Evolutionary conservation across 1,140 invertebrate genomes (phyloP).

Genomic region (Drosophila murphyi): DNA sequence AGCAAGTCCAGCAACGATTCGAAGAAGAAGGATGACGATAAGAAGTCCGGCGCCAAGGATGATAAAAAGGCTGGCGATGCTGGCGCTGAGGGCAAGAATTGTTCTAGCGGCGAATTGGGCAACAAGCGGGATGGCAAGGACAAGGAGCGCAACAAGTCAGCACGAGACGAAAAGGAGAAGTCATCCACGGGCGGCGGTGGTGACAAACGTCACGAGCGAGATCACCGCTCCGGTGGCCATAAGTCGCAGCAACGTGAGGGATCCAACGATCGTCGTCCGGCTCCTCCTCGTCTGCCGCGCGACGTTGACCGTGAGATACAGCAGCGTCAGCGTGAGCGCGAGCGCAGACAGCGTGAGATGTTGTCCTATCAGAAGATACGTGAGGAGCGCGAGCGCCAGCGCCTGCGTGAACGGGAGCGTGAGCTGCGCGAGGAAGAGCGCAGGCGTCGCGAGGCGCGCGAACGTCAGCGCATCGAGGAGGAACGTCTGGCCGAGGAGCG

Average conservation of each 20-base stretch:
- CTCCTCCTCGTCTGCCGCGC: slow-evolving; percentile 63
- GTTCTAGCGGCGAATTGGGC: slow-evolving; percentile 22
- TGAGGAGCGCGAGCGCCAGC: slow-evolving; percentile 91
- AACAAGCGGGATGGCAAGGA: slow-evolving; percentile 67
- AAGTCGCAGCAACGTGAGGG: slow-evolving; percentile 43
- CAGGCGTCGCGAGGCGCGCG: slow-evolving; percentile 90
- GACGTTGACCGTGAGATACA: slow-evolving; percentile 77
- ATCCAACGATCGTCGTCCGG: slow-evolving; percentile 48
- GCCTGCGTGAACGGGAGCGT: slow-evolving; percentile 91
- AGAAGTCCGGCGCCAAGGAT: slow-evolving; percentile 52
- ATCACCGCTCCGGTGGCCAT: slow-evolving; percentile 54
- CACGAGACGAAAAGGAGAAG: slow-evolving; percentile 62
- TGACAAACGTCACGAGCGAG: slow-evolving; percentile 65
- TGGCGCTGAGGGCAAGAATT: slow-evolving; percentile 39
- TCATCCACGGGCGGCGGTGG: slow-evolving; percentile 26
- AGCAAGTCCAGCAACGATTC: slow-evolving; percentile 47
- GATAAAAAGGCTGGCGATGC: slow-evolving; percentile 53
- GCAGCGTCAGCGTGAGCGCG: slow-evolving; percentile 70
- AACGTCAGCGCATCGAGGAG: slow-evolving; percentile 92
- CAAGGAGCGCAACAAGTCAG: slow-evolving; percentile 47
- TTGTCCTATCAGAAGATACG: slow-evolving; percentile 84
- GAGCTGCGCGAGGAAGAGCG: slow-evolving; percentile 91
- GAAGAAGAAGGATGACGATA: slow-evolving; percentile 62
- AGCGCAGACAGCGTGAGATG: slow-evolving; percentile 79
- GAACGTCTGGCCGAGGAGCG: slow-evolving; percentile 91